phyloP scores from a whole-genome alignment of 1,140 invertebrate genomes.

The Diabrotica undecimpunctata region DNA sequence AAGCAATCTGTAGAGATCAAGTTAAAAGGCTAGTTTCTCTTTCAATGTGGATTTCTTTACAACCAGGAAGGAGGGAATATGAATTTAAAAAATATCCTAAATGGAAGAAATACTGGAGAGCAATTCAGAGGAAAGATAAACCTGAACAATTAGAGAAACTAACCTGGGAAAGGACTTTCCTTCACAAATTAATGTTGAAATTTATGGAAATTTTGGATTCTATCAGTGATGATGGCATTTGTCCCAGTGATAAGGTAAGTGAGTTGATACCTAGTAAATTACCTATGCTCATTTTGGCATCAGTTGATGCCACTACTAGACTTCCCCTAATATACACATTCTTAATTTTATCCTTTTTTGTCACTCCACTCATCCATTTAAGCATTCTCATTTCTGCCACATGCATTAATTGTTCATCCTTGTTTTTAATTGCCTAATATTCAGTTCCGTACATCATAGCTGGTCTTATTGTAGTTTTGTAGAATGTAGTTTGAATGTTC shows the following conservation, averaged over 20 bases:
- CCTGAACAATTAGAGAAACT: slow-evolving; percentile 67
- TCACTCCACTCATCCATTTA: too few species aligned
- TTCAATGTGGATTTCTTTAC: slow-evolving; percentile 90
- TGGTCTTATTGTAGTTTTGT: too few species aligned
- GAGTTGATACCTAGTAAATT: too few species aligned
- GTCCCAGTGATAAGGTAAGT: slow-evolving; percentile 53
- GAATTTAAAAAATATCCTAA: slow-evolving; percentile 85
- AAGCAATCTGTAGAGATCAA: slow-evolving; percentile 87
- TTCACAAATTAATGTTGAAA: slow-evolving; percentile 85
- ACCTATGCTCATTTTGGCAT: too few species aligned
- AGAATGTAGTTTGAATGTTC: too few species aligned
- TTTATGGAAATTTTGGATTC: slow-evolving; percentile 81
- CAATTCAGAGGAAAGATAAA: slow-evolving; percentile 82
- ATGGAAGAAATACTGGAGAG: slow-evolving; percentile 89
- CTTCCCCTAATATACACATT: too few species aligned
- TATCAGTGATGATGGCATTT: slow-evolving; percentile 64
- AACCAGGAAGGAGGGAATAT: slow-evolving; percentile 74
- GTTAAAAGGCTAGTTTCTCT: slow-evolving; percentile 89
- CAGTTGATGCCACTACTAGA: too few species aligned
- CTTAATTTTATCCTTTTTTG: too few species aligned
- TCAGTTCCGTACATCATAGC: too few species aligned
- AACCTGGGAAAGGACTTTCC: slow-evolving; percentile 84
- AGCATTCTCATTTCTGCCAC: too few species aligned
- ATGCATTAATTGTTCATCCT: too few species aligned
- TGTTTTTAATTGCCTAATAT: too few species aligned